These are phyloP conservation scores for Andrena hattorfiana DNA, from an alignment of 2,888 invertebrate genomes.

Conservation along the genomic window DNA sequence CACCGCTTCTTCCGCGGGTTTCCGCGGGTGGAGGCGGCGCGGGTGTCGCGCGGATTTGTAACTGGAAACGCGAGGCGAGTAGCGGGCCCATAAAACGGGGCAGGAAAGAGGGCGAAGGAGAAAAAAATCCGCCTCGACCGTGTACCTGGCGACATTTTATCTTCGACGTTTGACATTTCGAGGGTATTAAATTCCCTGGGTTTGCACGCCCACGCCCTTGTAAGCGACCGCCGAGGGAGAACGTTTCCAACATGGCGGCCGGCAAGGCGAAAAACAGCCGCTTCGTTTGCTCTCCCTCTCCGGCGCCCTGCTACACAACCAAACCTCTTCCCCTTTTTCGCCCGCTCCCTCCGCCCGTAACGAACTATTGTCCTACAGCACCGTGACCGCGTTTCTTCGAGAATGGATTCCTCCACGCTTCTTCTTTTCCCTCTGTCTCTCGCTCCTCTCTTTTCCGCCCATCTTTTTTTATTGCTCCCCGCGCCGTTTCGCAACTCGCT, in stretches of 20 bases:
- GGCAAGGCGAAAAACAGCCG: conserved; percentile 60
- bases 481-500: conserved; percentile 32
- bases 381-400: conserved; percentile 68
- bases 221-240: conserved; percentile 59
- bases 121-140: conserved; percentile 38
- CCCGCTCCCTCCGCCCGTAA: conserved; percentile 50
- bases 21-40: background rate
- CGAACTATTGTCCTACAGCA: conserved; percentile 69
- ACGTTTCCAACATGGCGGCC: conserved; percentile 65
- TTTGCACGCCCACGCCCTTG: conserved; percentile 70
- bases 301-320: conserved; percentile 3
- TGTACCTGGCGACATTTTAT: conserved; percentile 70
- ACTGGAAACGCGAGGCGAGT: conserved; percentile 12
- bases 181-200: conserved; percentile 75
- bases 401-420: conserved; percentile 50
- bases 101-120: conserved; percentile 37
- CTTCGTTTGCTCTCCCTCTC: conserved; percentile 17
- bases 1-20: background rate
- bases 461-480: background rate
- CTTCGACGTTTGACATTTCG: conserved; percentile 79
- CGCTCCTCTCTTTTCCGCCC: conserved; percentile 19
- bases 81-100: conserved; percentile 16
- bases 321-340: conserved; percentile 15
- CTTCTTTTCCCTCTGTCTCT: conserved; percentile 25
- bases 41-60: background rate